Conservation (phyloP, 2,797 vertebrate genomes). For the Avahi laniger region DNA sequence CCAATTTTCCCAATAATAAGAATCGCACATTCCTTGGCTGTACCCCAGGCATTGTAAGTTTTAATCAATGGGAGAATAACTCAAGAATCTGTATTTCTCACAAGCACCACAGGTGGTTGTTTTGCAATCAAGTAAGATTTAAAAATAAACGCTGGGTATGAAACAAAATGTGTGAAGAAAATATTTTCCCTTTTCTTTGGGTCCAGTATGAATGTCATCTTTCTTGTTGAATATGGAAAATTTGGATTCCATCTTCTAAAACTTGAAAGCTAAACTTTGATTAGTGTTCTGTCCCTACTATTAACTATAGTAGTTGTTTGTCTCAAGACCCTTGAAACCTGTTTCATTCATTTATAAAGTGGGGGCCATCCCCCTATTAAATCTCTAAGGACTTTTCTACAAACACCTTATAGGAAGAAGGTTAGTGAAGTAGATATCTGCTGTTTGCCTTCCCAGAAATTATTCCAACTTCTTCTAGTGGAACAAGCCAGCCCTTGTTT, state of each 20-base stretch:
- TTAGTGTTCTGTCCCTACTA: not conserved
- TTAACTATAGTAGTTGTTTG: not conserved
- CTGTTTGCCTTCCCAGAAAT: not conserved
- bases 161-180: not conserved
- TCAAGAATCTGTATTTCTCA: not conserved
- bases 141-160: not conserved
- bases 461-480: not conserved
- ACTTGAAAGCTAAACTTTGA: not conserved
- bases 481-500: not conserved
- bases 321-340: not conserved
- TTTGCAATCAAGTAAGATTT: not conserved
- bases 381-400: not conserved
- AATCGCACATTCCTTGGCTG: not conserved
- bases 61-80: not conserved
- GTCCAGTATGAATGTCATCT: not conserved
- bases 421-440: not conserved
- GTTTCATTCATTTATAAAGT: not conserved
- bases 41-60: not conserved
- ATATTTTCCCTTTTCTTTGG: not conserved
- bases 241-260: not conserved
- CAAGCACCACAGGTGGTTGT: not conserved
- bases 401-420: not conserved
- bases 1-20: not conserved
- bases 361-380: not conserved
- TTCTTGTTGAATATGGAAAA: not conserved